Percentiles rank a stretch among this genome's conserved stretches.
phyloP scores from a whole-genome alignment of 1,140 invertebrate species.

The Drosophila ercepeae region DNA sequence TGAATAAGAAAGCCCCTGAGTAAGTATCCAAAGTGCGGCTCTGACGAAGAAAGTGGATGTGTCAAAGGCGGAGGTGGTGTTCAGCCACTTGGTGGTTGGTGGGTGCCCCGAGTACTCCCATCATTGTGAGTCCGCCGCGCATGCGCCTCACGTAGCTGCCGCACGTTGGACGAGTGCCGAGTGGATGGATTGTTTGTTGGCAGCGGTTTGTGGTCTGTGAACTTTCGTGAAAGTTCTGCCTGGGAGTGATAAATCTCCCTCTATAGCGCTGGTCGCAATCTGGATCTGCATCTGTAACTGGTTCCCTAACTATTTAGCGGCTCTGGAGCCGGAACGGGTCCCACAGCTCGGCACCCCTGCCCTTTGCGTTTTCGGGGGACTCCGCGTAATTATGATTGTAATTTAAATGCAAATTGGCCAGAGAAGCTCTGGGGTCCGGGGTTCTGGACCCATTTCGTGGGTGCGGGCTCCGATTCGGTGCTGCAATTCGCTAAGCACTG shows the following conservation, averaged over 20 bases:
- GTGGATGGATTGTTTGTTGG: neutral
- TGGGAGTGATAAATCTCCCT: conserved; percentile 62
- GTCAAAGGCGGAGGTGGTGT: neutral
- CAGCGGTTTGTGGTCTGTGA: conserved; percentile 48
- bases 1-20: too few relatives aligned
- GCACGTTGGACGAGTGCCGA: conserved; percentile 11
- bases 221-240: conserved; percentile 76
- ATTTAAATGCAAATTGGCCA: conserved; percentile 24
- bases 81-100: neutral
- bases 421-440: neutral
- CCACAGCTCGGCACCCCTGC: conserved; percentile 58
- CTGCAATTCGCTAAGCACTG: conserved; percentile 1
- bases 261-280: neutral
- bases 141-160: conserved; percentile 67
- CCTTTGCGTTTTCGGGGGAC: conserved; percentile 46
- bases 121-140: conserved; percentile 34
- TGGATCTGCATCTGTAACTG: conserved; percentile 4
- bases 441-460: conserved; percentile 3
- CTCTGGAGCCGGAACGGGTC: conserved; percentile 34
- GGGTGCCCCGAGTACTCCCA: neutral
- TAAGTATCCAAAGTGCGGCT: too few relatives aligned
- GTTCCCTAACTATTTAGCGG: conserved; percentile 59
- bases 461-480: neutral
- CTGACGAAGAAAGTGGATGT: neutral
- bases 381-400: conserved; percentile 35